A percentile compares a stretch with the other conserved stretches of the same genome.
Conservation (phyloP, 2,797 vertebrate genomes). For the Xenopus petersii region DNA sequence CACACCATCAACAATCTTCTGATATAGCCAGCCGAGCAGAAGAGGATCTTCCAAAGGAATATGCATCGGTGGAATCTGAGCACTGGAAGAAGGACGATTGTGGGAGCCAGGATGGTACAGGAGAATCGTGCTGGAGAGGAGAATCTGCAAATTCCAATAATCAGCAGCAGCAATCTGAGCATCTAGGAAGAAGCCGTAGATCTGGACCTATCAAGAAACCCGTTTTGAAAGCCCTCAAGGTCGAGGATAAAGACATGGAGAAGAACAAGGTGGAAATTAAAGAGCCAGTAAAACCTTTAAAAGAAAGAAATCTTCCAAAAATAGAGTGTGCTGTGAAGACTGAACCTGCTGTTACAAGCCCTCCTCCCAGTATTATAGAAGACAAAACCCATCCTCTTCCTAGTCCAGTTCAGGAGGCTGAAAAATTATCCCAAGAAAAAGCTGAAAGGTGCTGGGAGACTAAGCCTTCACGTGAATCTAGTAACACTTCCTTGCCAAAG, state of each 20-base stretch:
- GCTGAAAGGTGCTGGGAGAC: conserved; percentile 75
- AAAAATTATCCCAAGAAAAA: conserved; percentile 66
- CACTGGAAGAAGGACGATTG: conserved; percentile 81
- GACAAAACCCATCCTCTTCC: conserved; percentile 69
- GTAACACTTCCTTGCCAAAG: conserved; percentile 75
- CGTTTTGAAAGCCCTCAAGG: conserved; percentile 93
- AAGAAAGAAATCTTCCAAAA: conserved; percentile 50
- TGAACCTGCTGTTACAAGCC: conserved; percentile 54
- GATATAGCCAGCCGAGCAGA: conserved; percentile 60
- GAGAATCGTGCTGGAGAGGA: conserved; percentile 79
- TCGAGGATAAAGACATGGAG: conserved; percentile 94
- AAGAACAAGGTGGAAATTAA: conserved; percentile 78
- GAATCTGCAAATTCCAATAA: conserved; percentile 62
- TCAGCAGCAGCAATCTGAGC: conserved; percentile 68
- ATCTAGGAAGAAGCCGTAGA: conserved; percentile 75
- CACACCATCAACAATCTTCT: conserved; percentile 66
- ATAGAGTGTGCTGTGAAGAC: conserved; percentile 39
- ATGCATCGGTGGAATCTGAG: conserved; percentile 65
- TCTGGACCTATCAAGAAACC: conserved; percentile 97
- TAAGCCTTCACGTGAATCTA: conserved; percentile 70
- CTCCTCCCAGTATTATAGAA: conserved; percentile 61
- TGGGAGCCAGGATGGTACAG: conserved; percentile 63
- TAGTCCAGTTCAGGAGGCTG: conserved; percentile 58
- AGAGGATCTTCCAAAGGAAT: conserved; percentile 66
- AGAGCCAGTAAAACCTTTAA: conserved; percentile 62